Base-by-base conservation (phyloP, 2,888 invertebrate genomes). In the Seladonia tumulorum region DNA sequence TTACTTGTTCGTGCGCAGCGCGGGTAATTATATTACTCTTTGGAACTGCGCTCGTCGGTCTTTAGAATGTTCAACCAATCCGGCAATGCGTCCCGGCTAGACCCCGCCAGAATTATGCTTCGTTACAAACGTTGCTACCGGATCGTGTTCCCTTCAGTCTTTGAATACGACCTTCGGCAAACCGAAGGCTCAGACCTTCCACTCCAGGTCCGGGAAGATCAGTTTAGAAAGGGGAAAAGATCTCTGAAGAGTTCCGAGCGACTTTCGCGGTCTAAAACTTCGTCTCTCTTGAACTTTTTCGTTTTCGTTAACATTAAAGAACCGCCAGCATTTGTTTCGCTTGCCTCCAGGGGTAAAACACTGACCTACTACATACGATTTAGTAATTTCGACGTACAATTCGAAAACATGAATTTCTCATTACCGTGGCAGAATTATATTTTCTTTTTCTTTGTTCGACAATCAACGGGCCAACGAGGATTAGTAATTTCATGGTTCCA, bases 21-120 rank as follows among this genome's bases (percentile, higher is more conserved):
- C 81, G 72, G 73, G 83, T 91, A 92, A 92, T 92, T 91, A 90
- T 88, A 89, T 90, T 90, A 88, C 88, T 86, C 88, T 91, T 90
- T 85, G 84, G 72, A 91, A 87, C 86, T 85, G 80, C 72, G 74
- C 70, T 84, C 84, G 66, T 73, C 71, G 78, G 76, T 87, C 80
- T 83, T 90, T 84, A 79, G 85, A 87, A 80, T 81, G 81, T 78
- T 63, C 73, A 87, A 74, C 82, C 66, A 66, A 75, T 57, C 79
- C 85, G 83, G 78, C 71, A 57, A 57, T n/a, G 57, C 73, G 79
- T 39, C 70, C 47, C 53, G 18, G 22, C 29, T 77, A 72, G 71
- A 79, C 60, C 75, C n/a, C 70, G 47, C 60, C 18, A 78, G 79
- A 90, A 90, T 90, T 88, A 90, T 86, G 83, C 79, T 87, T 88